These are phyloP conservation scores for Gambusia yucatana DNA, from an alignment of 2,797 vertebrate species.

Conservation along the genomic window DNA sequence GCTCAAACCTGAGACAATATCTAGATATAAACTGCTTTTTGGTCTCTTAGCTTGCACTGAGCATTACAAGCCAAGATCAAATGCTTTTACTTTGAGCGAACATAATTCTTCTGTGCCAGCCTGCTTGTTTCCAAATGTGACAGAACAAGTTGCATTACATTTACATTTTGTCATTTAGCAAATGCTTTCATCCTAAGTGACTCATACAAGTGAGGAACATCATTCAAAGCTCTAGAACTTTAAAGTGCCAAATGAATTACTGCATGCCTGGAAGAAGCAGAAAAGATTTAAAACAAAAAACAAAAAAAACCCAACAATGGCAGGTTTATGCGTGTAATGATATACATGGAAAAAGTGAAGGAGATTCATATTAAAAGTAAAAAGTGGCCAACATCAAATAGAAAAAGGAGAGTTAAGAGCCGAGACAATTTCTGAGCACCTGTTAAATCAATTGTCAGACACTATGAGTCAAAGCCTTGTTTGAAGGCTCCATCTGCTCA, in stretches of 20 bases:
- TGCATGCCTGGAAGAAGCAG: background rate
- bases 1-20: background rate
- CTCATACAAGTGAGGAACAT: background rate
- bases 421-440: background rate
- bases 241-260: background rate
- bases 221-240: background rate
- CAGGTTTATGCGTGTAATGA: background rate
- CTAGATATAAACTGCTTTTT: background rate
- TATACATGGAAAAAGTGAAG: background rate
- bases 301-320: background rate
- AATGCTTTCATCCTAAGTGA: background rate
- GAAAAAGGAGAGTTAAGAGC: background rate
- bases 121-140: background rate
- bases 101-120: slow-evolving; percentile 1
- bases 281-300: background rate
- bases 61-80: background rate
- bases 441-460: slow-evolving; percentile 14
- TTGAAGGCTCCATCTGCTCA: slow-evolving; percentile 40
- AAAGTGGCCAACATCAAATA: background rate
- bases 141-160: background rate
- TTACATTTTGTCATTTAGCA: slow-evolving; percentile 11
- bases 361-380: background rate
- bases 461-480: slow-evolving; percentile 8
- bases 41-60: background rate
- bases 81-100: background rate